A percentile compares a stretch with the other conserved stretches of the same genome.
Conservation (phyloP, 2,113 vertebrate genomes). For the Megalops atlanticus region DNA sequence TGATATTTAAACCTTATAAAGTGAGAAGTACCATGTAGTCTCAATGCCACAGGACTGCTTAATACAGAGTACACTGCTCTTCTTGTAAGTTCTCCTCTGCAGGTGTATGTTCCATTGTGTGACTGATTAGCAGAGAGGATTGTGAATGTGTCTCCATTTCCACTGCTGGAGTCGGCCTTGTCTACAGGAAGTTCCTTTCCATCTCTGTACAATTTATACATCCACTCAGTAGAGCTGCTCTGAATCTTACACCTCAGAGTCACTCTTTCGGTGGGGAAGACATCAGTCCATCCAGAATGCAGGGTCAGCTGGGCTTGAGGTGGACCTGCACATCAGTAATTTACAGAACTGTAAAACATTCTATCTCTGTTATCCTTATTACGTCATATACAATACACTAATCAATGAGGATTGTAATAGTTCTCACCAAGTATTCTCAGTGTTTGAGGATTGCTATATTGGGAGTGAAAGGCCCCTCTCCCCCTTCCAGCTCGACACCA, state of each 20-base stretch:
- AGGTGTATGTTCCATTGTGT: constrained; percentile 16
- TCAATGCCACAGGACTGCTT: background rate
- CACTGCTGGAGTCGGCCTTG: background rate
- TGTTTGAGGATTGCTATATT: no score
- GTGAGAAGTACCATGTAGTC: no score
- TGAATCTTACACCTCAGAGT: constrained; percentile 23
- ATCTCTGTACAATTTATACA: constrained; percentile 22
- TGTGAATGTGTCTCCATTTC: constrained; percentile 22
- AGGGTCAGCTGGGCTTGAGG: background rate
- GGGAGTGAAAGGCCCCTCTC: no score
- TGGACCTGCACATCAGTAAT: background rate
- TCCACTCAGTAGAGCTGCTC: constrained; percentile 14
- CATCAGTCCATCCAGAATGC: constrained; percentile 17
- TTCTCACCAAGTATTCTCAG: no score
- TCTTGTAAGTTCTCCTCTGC: background rate
- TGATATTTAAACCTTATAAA: no score
- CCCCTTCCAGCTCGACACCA: no score
- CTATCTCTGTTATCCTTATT: no score
- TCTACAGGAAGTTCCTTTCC: constrained; percentile 5
- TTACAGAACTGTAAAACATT: no score
- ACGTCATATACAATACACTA: no score
- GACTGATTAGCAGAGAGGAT: constrained; percentile 18
- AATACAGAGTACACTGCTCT: background rate
- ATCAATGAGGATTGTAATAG: no score
- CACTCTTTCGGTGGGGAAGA: constrained; percentile 5